Base-by-base conservation (phyloP, 1,140 invertebrate species). In the Drosophila ambigua region DNA sequence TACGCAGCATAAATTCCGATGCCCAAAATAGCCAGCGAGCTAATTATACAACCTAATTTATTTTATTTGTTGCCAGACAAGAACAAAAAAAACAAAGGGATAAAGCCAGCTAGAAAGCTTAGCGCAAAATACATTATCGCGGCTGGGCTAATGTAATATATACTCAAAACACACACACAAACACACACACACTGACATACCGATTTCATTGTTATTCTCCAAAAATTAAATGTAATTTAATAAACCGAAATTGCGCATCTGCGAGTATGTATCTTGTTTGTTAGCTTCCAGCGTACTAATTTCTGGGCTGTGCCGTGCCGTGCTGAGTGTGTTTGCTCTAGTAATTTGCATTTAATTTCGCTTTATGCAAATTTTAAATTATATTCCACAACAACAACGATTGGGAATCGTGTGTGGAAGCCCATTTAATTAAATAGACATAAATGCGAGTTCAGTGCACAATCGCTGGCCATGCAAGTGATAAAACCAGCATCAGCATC, bases 21-120 rank as follows among this genome's bases (percentile, higher is more conserved):
- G 45, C 63, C 49, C 49, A 74, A 82, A 74, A 83, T 59, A 35
- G 44, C 72, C 45, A 46, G 20, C 54, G 28, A 72, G 61, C 71
- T 87, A 84, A 84, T 87, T 84, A 84, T 57, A 61, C 49, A 74
- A 69, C 64, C 73, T 63, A 80, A 84, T 87, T 87, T 59, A 74
- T 68, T 81, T 85, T 67, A 62, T 62, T 68, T 73, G 79, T 69
- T 58, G 62, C 24, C 62, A 11, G 13, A 24, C 49, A 54, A 16
- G 16, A 55, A 26, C n/a, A n/a, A 26, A 51, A 51, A 16, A 69
- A 44, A 16, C 15, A 51, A 28, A 7, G 15, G 7, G 13, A 62
- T 43, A 67, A 28, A 43, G 44, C 48, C n/a, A 58, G 4, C 39
- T 15, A 41, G 15, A 11, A 16, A 44, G 52, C 26, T 7, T 46